Conservation (phyloP, 2,113 vertebrate genomes). For the Ailuropoda melanoleuca region DNA sequence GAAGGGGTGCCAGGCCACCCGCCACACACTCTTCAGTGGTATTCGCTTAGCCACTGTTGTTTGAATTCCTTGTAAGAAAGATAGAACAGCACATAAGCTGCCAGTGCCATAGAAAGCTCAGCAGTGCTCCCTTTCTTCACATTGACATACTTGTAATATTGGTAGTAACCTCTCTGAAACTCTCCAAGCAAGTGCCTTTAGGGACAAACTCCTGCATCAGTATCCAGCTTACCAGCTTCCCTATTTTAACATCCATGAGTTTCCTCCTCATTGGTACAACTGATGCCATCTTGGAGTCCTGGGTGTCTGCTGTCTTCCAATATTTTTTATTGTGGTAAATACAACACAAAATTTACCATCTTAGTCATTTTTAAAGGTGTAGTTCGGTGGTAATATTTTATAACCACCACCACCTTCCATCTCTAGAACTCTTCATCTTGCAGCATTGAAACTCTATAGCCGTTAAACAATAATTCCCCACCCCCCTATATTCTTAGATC, state of each 20-base stretch:
- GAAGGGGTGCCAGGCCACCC: not conserved
- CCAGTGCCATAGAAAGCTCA: not conserved
- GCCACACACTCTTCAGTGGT: not conserved
- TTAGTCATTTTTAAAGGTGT: not conserved
- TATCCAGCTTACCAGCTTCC: not conserved
- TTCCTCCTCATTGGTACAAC: not conserved
- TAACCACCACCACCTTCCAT: not conserved
- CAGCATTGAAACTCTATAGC: not conserved
- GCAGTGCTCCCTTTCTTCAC: not conserved
- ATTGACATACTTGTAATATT: not conserved
- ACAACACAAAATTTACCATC: not conserved
- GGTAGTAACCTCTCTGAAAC: not conserved
- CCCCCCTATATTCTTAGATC: not conserved
- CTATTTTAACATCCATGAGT: not conserved
- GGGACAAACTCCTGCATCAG: not conserved
- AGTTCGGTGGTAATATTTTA: not conserved
- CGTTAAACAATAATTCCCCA: not conserved
- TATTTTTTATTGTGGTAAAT: constrained; percentile 2
- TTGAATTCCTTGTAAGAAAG: not conserved
- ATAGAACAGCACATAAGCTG: not conserved
- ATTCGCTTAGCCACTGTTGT: not conserved
- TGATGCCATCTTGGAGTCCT: not conserved
- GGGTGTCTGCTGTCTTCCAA: not conserved
- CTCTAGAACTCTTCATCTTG: not conserved
- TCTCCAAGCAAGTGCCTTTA: not conserved